Conservation (phyloP, 1,140 invertebrate species). For the Zaprionus taronus region DNA sequence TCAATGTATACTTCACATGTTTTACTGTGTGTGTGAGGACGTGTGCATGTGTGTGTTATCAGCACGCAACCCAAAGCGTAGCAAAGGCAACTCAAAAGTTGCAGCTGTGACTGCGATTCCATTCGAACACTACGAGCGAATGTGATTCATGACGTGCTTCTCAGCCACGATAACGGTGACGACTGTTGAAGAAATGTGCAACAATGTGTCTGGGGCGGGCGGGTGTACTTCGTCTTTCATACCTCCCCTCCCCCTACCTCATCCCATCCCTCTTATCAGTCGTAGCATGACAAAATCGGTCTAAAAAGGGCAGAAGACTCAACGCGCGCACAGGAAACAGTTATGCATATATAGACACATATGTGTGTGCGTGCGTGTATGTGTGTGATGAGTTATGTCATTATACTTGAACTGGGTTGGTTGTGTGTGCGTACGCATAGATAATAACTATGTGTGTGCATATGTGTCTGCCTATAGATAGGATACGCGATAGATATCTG, state of each 20-base stretch:
- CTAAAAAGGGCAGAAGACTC: slow-evolving; percentile 45
- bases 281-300: slow-evolving; percentile 52
- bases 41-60: slow-evolving; percentile 38
- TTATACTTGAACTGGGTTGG: slow-evolving; percentile 46
- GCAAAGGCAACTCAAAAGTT: slow-evolving; percentile 26
- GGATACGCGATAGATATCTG: slow-evolving; percentile 16
- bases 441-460: neutral
- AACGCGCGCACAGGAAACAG: slow-evolving; percentile 34
- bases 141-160: slow-evolving; percentile 70
- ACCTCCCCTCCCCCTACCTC: neutral
- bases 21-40: slow-evolving; percentile 25
- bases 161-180: slow-evolving; percentile 24
- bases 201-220: slow-evolving; percentile 25
- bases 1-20: slow-evolving; percentile 15
- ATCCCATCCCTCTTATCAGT: slow-evolving; percentile 6
- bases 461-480: slow-evolving; percentile 2
- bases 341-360: slow-evolving; percentile 30
- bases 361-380: slow-evolving; percentile 3
- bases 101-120: slow-evolving; percentile 42
- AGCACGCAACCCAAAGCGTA: slow-evolving; percentile 33
- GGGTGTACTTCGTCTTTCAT: neutral
- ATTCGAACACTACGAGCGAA: slow-evolving; percentile 35
- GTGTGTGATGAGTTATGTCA: slow-evolving; percentile 51
- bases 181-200: slow-evolving; percentile 24
- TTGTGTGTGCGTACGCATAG: slow-evolving; percentile 25